Percentiles rank a stretch among this genome's conserved stretches.
Conservation (phyloP, 2,113 vertebrate genomes). For the Phyllostomus hastatus region DNA sequence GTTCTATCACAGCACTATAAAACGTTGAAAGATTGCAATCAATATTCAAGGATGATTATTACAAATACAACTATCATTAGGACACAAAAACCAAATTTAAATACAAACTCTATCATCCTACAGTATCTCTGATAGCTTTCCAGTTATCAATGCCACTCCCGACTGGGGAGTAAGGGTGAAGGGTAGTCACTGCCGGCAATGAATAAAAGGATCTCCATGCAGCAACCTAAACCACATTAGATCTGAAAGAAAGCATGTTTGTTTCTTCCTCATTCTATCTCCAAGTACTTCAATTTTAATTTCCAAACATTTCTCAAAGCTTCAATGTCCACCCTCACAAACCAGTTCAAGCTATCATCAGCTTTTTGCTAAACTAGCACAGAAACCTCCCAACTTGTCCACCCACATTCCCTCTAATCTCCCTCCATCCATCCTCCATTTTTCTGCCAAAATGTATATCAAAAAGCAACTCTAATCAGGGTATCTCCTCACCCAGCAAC, state of each 20-base stretch:
- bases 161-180: background rate
- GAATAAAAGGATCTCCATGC: background rate
- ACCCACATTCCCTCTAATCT: background rate
- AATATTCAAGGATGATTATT: background rate
- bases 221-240: background rate
- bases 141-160: background rate
- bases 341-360: background rate
- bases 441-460: background rate
- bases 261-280: background rate
- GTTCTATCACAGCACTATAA: slow-evolving; percentile 94
- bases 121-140: background rate
- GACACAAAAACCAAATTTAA: background rate
- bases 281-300: slow-evolving; percentile 2
- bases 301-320: background rate
- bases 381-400: background rate
- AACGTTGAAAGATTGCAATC: background rate
- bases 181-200: background rate
- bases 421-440: background rate
- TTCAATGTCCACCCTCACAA: background rate
- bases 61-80: background rate
- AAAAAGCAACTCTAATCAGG: background rate
- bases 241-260: background rate
- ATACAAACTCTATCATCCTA: background rate
- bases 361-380: background rate
- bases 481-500: background rate